Base-by-base conservation (phyloP, 2,888 invertebrate genomes). In the Sympetrum striolatum region DNA sequence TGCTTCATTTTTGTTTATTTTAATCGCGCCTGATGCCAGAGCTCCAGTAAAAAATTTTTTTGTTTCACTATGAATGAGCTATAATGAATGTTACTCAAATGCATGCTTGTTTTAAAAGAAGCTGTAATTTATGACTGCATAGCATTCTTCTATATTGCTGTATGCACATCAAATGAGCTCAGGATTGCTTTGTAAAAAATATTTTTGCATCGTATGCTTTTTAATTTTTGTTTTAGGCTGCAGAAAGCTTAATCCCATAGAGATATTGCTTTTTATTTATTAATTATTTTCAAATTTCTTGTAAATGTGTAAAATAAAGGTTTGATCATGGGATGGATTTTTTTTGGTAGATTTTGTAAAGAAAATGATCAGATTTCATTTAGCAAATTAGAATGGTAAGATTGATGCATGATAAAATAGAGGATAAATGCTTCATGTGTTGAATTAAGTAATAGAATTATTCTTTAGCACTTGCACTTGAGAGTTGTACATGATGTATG, bases 1-100 rank as follows among this genome's bases (percentile, higher is more conserved):
- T 90, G 79, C 64, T 90, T 90, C 53, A 58, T 81, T 90, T 90
- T 90, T 81, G 79, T 90, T 81, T 90, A 60, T 80, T 90, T 81
- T 53, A 58, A 58, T 60, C 39, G 86, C 86, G 86, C 86, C 86
- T 64, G 86, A 18, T 58, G 22, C 39, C 73, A 73, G 31, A 73
- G 73, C 31, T 73, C 73, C 73, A 15, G 5, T 53, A 53, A 53
- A 18, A 53, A 53, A 53, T 53, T 25, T 25, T n/a, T 73, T 73
- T 22, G 64, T 73, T 31, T 73, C 25, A 22, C 31, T 73, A 73
- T 8, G 73, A 31, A 10, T 25, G 73, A 73, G 73, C n/a, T 25
- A 12, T 73, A 31, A 31, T 31, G 31, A 10, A 73, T 73, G 2
- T 12, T 73, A 31, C 73, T 22, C 10, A 31, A 31, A 14, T 14